Conservation (phyloP, 2,113 vertebrate genomes). For the Chinchilla lanigera region DNA sequence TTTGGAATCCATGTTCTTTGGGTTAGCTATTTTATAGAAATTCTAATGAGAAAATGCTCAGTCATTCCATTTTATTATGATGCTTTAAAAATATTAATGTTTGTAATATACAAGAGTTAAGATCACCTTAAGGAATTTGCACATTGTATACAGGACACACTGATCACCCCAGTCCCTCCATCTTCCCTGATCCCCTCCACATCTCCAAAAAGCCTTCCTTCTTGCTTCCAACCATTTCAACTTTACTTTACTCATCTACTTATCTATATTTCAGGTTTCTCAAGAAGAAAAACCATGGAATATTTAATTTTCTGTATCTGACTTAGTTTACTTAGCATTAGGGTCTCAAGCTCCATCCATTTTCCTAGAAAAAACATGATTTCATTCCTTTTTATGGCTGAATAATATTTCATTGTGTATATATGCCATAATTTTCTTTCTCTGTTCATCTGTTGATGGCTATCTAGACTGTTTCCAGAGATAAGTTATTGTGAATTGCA, state of each 20-base stretch:
- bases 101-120: not conserved
- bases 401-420: not conserved
- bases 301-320: not conserved
- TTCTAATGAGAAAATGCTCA: not conserved
- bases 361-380: not conserved
- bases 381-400: not conserved
- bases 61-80: not conserved
- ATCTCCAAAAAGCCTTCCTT: not conserved
- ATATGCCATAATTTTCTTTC: not conserved
- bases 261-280: not conserved
- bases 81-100: not conserved
- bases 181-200: too few relatives aligned
- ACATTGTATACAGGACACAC: not conserved
- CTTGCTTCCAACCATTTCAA: not conserved
- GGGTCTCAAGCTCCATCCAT: not conserved
- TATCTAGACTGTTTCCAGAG: not conserved
- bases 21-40: not conserved
- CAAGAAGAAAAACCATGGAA: not conserved
- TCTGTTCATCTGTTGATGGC: not conserved
- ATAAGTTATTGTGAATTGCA: not conserved
- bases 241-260: not conserved
- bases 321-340: not conserved
- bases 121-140: not conserved
- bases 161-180: not conserved
- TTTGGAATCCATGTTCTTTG: slow-evolving; percentile 8